phyloP scores from a whole-genome alignment of 1,140 invertebrate species.

The Aphaenogaster floridana region DNA sequence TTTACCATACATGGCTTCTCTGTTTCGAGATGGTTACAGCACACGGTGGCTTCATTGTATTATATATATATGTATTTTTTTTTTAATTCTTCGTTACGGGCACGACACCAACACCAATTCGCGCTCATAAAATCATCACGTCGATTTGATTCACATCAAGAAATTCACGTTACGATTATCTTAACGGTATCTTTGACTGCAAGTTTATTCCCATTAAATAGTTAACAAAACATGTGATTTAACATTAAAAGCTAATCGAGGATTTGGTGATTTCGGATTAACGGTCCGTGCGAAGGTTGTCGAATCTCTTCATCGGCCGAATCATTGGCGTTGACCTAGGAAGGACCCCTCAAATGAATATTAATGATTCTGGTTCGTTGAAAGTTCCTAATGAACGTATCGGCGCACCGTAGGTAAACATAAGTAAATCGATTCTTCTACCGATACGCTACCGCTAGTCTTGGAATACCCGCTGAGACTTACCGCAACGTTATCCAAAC shows the following conservation, averaged over 20 bases:
- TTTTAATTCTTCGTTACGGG: constrained; percentile 66
- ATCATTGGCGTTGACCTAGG: constrained; percentile 10
- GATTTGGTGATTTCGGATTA: background rate
- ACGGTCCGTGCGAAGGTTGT: background rate
- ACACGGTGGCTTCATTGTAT: constrained; percentile 71
- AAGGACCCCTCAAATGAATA: constrained; percentile 43
- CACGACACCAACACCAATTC: constrained; percentile 53
- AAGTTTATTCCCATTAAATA: background rate
- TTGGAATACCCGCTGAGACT: constrained; percentile 41
- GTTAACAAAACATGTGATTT: background rate
- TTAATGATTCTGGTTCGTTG: constrained; percentile 46
- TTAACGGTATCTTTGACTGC: background rate
- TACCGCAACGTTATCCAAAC: constrained; percentile 17
- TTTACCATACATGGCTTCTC: constrained; percentile 75
- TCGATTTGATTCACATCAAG: background rate
- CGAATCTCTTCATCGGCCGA: background rate
- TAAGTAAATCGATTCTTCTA: constrained; percentile 57
- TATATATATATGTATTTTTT: background rate
- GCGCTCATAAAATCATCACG: constrained; percentile 39
- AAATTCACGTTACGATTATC: constrained; percentile 7
- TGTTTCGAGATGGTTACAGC: constrained; percentile 57
- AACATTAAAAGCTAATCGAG: background rate
- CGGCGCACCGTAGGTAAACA: constrained; percentile 10
- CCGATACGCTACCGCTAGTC: background rate
- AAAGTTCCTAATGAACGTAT: constrained; percentile 43